Evolutionary conservation across 2,797 vertebrate species (phyloP).

Genomic region (Hylomyscus alleni): DNA sequence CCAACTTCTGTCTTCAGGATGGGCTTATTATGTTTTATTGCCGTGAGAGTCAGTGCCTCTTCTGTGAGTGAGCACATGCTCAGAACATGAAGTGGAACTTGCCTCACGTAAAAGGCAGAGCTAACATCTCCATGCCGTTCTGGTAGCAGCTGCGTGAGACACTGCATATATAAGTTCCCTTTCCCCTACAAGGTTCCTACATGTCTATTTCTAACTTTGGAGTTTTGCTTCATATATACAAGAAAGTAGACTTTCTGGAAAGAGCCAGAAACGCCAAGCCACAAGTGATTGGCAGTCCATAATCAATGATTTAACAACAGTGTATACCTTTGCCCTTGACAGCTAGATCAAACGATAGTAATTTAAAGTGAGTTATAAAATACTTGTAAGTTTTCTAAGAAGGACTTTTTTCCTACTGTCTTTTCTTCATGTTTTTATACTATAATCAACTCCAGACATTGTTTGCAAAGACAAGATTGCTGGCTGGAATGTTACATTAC

Average conservation of each 20-base stretch:
- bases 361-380: not conserved
- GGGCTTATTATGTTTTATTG: not conserved
- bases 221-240: slow-evolving; percentile 15
- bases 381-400: not conserved
- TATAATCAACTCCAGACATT: not conserved
- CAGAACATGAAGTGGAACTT: not conserved
- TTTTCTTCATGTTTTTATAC: not conserved
- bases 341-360: not conserved
- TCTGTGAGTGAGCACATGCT: not conserved
- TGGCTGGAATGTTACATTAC: not conserved
- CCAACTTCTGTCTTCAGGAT: not conserved
- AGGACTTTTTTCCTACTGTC: not conserved
- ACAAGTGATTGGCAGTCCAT: not conserved
- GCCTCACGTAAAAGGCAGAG: not conserved
- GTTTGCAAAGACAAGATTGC: not conserved
- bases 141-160: not conserved
- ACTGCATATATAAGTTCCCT: not conserved
- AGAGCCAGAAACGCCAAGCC: not conserved
- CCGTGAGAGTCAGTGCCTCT: not conserved
- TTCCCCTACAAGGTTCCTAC: not conserved
- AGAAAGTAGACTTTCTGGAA: not conserved
- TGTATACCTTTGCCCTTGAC: not conserved
- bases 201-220: slow-evolving; percentile 16
- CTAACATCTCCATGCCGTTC: not conserved
- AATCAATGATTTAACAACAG: not conserved